A percentile compares a stretch with the other conserved stretches of the same genome.
Evolutionary conservation across 2,797 vertebrate genomes (phyloP).

Genomic region (Rhinatrema bivittatum): DNA sequence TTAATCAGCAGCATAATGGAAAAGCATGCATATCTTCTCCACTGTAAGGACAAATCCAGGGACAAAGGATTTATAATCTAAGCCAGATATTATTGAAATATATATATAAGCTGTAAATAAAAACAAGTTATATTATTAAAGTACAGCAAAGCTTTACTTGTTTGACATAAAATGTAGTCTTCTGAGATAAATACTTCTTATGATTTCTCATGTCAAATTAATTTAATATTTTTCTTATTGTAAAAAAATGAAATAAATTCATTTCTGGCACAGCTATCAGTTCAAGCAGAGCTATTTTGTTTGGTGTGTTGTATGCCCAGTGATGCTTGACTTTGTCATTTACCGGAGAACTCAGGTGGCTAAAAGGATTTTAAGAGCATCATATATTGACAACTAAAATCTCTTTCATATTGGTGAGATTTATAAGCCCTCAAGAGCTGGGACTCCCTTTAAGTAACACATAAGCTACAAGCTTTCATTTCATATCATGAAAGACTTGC

Average conservation of each 20-base stretch:
- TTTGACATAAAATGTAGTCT: too few relatives aligned
- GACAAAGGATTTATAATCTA: too few relatives aligned
- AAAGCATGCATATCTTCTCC: too few relatives aligned
- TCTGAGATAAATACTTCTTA: too few relatives aligned
- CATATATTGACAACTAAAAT: conserved; percentile 34
- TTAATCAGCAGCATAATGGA: conserved; percentile 17
- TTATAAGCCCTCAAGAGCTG: conserved; percentile 23
- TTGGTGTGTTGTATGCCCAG: background rate
- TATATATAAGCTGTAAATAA: too few relatives aligned
- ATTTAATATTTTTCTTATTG: too few relatives aligned
- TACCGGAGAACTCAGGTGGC: conserved; percentile 6
- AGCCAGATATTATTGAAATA: too few relatives aligned
- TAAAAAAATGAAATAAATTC: too few relatives aligned
- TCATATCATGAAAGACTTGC: conserved; percentile 23
- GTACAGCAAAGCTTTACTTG: too few relatives aligned
- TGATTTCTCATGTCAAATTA: too few relatives aligned
- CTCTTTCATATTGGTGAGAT: conserved; percentile 21
- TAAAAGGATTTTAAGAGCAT: conserved; percentile 35
- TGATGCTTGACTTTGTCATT: conserved; percentile 2
- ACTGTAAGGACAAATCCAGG: too few relatives aligned
- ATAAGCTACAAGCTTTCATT: conserved; percentile 28
- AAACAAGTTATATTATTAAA: too few relatives aligned
- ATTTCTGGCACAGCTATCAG: background rate
- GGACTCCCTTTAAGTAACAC: conserved; percentile 30
- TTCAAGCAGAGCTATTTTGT: background rate